phyloP scores from a whole-genome alignment of 1,140 invertebrate genomes.

The Globodera ellingtonae region DNA sequence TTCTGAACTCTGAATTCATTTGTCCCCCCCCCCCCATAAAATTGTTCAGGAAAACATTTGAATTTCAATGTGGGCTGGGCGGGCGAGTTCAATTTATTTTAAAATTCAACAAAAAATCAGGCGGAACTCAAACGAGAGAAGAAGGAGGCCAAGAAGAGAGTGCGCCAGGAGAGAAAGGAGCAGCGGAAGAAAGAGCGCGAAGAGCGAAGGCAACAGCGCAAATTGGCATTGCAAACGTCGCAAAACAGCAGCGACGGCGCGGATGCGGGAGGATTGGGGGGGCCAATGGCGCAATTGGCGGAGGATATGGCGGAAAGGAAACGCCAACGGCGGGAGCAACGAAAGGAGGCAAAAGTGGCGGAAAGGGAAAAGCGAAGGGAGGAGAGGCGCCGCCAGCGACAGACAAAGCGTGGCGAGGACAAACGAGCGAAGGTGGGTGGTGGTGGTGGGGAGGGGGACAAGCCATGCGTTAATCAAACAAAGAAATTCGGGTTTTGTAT shows the following conservation, averaged over 20 bases:
- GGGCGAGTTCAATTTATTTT: too few species aligned
- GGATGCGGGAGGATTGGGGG: too few species aligned
- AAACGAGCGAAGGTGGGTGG: not conserved
- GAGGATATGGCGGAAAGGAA: conserved; percentile 4
- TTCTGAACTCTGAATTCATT: too few species aligned
- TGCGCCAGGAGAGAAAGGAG: not conserved
- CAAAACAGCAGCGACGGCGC: not conserved
- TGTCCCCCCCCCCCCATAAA: too few species aligned
- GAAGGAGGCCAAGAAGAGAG: conserved; percentile 30
- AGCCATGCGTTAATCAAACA: too few species aligned
- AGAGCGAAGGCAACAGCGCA: not conserved
- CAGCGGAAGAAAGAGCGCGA: conserved; percentile 22
- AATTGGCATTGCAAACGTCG: not conserved
- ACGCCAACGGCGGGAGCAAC: conserved; percentile 12
- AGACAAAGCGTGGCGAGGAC: conserved; percentile 5
- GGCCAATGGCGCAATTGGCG: not conserved
- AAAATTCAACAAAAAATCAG: not conserved
- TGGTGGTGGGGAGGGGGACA: too few species aligned
- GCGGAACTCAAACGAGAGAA: conserved; percentile 27
- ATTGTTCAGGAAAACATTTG: too few species aligned
- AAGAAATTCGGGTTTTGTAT: too few species aligned
- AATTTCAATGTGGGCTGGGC: too few species aligned
- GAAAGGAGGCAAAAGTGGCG: conserved; percentile 14
- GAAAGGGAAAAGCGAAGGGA: conserved; percentile 29
- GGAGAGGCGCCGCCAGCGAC: conserved; percentile 27